phyloP scores from a whole-genome alignment of 1,140 invertebrate species.

The Drosophila nasuta region DNA sequence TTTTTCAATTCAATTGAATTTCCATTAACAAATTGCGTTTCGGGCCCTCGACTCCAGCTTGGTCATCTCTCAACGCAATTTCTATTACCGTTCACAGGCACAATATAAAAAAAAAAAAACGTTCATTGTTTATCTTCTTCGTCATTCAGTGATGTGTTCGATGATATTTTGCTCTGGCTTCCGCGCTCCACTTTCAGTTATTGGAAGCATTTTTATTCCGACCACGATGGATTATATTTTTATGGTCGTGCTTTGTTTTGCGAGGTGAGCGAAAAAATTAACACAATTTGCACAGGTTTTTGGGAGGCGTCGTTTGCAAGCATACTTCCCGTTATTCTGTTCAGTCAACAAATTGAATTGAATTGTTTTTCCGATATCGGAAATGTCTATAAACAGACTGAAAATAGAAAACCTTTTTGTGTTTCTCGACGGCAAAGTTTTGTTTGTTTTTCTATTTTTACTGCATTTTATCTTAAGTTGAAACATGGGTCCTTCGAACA shows the following conservation, averaged over 20 bases:
- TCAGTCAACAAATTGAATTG: constrained; percentile 15
- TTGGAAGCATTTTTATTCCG: constrained; percentile 10
- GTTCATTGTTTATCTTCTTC: constrained; percentile 10
- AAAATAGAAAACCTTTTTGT: background rate
- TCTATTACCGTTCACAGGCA: background rate
- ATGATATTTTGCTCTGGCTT: constrained; percentile 19
- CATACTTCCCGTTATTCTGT: constrained; percentile 29
- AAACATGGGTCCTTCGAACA: background rate
- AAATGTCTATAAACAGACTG: background rate
- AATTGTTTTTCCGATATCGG: constrained; percentile 3
- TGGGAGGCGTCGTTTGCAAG: background rate
- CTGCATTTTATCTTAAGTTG: background rate
- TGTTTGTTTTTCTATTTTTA: background rate
- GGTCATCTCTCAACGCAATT: background rate
- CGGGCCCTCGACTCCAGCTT: background rate
- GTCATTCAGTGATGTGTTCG: constrained; percentile 11
- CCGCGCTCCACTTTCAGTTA: constrained; percentile 8
- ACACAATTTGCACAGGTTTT: constrained; percentile 38
- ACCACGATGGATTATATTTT: constrained; percentile 38
- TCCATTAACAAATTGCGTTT: constrained; percentile 78
- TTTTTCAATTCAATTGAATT: constrained; percentile 79
- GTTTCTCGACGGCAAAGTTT: background rate
- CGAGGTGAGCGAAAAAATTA: constrained; percentile 27
- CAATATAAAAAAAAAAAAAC: background rate
- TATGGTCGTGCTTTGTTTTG: constrained; percentile 27